These are phyloP conservation scores for Nomada goodeniana DNA, from an alignment of 2,888 invertebrate species.

Conservation along the genomic window DNA sequence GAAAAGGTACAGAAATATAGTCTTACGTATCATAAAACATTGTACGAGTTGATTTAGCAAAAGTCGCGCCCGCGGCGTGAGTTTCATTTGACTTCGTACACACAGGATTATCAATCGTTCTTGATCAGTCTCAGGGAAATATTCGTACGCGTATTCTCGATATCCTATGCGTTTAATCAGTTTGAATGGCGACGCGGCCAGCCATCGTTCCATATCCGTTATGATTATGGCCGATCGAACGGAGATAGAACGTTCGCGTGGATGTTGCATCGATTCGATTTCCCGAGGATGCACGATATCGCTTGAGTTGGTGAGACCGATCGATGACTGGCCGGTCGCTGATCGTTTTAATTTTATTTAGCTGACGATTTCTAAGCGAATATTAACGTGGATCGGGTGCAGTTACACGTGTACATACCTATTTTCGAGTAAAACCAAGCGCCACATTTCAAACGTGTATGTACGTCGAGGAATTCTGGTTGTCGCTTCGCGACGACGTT, in stretches of 20 bases:
- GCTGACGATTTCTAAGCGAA: constrained; percentile 58
- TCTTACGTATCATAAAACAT: constrained; percentile 32
- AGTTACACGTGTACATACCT: constrained; percentile 68
- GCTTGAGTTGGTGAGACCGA: not conserved
- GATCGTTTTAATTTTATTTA: constrained; percentile 65
- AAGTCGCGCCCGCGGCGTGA: constrained; percentile 26
- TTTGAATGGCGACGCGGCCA: constrained; percentile 38
- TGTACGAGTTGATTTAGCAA: constrained; percentile 32
- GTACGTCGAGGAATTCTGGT: constrained; percentile 5
- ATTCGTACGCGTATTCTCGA: constrained; percentile 78
- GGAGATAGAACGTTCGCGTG: not conserved
- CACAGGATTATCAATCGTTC: constrained; percentile 76
- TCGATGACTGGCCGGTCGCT: constrained; percentile 35
- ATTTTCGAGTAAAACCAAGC: constrained; percentile 64
- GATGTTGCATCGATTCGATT: not conserved
- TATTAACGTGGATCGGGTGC: constrained; percentile 54
- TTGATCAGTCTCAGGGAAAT: constrained; percentile 83
- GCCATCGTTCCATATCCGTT: constrained; percentile 5
- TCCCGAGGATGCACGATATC: not conserved
- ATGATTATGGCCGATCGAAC: not conserved
- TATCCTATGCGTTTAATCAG: constrained; percentile 68
- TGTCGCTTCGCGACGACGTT: constrained; percentile 33
- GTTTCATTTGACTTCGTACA: constrained; percentile 67
- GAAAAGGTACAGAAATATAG: not conserved
- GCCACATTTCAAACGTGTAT: constrained; percentile 21